phyloP scores from a whole-genome alignment of 2,113 vertebrate genomes.

The Rynchops niger region DNA sequence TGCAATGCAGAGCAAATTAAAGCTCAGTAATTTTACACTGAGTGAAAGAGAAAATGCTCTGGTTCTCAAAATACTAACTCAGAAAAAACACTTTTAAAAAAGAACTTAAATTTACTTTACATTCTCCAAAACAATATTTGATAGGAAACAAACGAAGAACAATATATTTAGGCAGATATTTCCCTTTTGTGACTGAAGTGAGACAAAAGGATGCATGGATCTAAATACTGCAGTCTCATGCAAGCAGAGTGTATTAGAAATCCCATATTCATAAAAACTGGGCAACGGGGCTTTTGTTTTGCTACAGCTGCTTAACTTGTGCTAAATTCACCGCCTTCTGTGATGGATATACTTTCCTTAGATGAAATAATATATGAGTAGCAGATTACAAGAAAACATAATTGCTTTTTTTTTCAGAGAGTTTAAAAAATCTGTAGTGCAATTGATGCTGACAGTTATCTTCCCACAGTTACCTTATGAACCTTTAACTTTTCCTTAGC shows the following conservation, averaged over 20 bases:
- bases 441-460: neutral
- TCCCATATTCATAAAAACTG: neutral
- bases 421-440: neutral
- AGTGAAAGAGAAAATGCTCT: neutral
- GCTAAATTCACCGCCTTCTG: neutral
- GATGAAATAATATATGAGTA: neutral
- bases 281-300: neutral
- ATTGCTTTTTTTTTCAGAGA: neutral
- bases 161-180: neutral
- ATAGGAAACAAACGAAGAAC: neutral
- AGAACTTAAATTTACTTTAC: neutral
- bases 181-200: neutral
- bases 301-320: neutral
- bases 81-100: neutral
- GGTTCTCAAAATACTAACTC: neutral
- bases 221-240: neutral
- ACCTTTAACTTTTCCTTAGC: neutral
- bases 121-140: neutral
- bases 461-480: neutral
- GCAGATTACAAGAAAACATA: neutral
- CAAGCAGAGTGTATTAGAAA: neutral
- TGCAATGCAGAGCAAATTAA: neutral
- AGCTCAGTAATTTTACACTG: neutral
- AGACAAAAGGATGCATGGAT: neutral
- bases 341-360: neutral